Conservation (phyloP, 2,797 vertebrate genomes). For the Loris lydekkerianus region DNA sequence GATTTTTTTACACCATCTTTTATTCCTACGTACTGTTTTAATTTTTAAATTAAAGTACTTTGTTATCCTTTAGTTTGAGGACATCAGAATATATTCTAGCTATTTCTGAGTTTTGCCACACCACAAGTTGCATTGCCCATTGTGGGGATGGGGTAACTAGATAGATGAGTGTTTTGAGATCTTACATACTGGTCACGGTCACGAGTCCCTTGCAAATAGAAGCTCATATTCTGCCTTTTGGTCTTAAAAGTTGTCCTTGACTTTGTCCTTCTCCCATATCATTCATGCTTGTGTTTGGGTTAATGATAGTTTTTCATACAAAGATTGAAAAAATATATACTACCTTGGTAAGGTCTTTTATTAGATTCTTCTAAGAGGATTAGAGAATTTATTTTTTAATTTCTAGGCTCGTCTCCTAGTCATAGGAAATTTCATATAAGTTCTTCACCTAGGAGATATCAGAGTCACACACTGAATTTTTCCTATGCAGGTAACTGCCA, state of each 20-base stretch:
- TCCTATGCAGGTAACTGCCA: constrained; percentile 17
- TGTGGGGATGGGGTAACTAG: background rate
- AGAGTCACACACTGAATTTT: constrained; percentile 66
- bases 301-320: background rate
- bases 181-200: background rate
- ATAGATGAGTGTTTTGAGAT: background rate
- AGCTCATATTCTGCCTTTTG: background rate
- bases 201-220: background rate
- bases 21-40: constrained; percentile 19
- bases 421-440: constrained; percentile 64
- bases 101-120: background rate
- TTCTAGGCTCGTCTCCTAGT: constrained; percentile 76
- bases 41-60: constrained; percentile 55
- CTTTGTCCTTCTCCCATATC: background rate
- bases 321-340: background rate
- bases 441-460: constrained; percentile 68
- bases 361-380: background rate
- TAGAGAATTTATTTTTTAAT: constrained; percentile 33
- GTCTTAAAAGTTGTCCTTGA: constrained; percentile 18
- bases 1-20: constrained; percentile 20
- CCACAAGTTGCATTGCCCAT: background rate
- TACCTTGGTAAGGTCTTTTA: constrained; percentile 6
- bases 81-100: constrained; percentile 15
- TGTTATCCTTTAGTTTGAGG: constrained; percentile 24
- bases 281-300: constrained; percentile 25